phyloP scores from a whole-genome alignment of 2,797 vertebrate genomes.

The Heterohyrax brucei region DNA sequence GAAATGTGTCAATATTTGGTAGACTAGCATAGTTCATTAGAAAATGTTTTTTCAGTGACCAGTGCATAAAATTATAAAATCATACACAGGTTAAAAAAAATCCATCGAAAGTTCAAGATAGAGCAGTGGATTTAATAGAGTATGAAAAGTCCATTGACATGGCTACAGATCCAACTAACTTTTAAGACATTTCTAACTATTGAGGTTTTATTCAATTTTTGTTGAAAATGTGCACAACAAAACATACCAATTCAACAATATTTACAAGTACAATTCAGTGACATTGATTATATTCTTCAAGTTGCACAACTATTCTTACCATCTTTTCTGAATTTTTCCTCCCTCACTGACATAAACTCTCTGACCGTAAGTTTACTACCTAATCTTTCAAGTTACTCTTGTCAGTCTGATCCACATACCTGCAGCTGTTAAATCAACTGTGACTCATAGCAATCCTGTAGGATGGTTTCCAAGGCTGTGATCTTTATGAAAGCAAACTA shows the following conservation, averaged over 20 bases:
- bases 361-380: neutral
- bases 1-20: constrained; percentile 45
- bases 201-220: neutral
- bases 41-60: neutral
- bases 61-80: constrained; percentile 30
- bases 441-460: no score
- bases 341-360: neutral
- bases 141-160: constrained; percentile 18
- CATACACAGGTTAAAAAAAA: neutral
- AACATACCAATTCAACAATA: neutral
- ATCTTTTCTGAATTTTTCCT: neutral
- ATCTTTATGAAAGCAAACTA: no score
- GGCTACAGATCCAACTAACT: neutral
- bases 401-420: neutral
- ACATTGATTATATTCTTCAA: neutral
- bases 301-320: neutral
- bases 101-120: constrained; percentile 21
- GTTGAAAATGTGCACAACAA: neutral
- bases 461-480: no score
- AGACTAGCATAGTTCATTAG: neutral
- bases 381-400: neutral
- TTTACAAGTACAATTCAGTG: neutral
- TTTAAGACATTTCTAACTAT: neutral
- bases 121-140: neutral
- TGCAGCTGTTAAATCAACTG: no score